Percentiles rank a stretch among this genome's conserved stretches.
Evolutionary conservation across 2,888 invertebrate genomes (phyloP).

Genomic region (Crossocerus cetratus): DNA sequence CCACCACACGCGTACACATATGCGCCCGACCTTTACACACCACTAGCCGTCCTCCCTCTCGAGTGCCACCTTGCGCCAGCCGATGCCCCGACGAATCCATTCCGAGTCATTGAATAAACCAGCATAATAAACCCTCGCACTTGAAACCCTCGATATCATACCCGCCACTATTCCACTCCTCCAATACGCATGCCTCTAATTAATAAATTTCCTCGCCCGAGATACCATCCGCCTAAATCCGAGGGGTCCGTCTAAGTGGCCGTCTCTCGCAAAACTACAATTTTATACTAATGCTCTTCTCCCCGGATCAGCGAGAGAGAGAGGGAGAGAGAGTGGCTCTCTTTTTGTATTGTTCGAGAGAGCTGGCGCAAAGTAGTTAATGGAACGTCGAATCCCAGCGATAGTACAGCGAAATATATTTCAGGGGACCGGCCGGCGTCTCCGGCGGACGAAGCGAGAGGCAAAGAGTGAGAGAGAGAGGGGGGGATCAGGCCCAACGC

Average conservation of each 20-base stretch:
- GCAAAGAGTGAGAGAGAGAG: not conserved
- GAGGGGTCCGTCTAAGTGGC: not conserved
- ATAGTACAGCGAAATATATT: constrained; percentile 6
- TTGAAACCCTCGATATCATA: not conserved
- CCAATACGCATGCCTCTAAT: not conserved
- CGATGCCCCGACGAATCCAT: constrained; percentile 36
- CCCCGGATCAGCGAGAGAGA: too few relatives aligned
- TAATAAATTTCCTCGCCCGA: not conserved
- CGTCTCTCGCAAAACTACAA: not conserved
- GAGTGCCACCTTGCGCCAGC: constrained; percentile 4
- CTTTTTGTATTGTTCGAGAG: not conserved
- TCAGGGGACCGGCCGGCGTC: not conserved
- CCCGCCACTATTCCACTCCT: not conserved
- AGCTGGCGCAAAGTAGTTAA: not conserved
- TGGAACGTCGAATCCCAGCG: constrained; percentile 5
- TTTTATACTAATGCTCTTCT: too few relatives aligned
- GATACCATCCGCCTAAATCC: not conserved
- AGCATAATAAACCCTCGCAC: constrained; percentile 15
- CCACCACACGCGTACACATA: constrained; percentile 1
- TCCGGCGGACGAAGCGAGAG: not conserved
- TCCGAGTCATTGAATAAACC: constrained; percentile 33
- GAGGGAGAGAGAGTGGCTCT: not conserved
- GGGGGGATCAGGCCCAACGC: too few relatives aligned
- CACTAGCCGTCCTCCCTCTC: constrained; percentile 37
- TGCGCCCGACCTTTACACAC: constrained; percentile 20